These are phyloP conservation scores for Pseudomugil tenellus DNA, from an alignment of 2,797 vertebrate genomes.

Conservation along the genomic window DNA sequence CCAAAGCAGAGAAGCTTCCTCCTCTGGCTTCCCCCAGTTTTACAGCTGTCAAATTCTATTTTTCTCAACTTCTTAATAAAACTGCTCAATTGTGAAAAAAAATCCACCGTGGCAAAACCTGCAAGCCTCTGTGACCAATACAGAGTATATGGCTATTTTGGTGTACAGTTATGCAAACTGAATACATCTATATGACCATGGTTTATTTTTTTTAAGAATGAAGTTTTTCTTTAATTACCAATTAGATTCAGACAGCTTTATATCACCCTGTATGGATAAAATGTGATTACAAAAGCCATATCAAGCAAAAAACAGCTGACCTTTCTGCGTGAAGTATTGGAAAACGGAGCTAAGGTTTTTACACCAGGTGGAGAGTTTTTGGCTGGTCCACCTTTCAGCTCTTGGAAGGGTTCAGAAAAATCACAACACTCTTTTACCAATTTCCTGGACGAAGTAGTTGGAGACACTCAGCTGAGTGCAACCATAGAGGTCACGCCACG, in stretches of 20 bases:
- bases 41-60: slow-evolving; percentile 79
- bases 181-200: slow-evolving; percentile 19
- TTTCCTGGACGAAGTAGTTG: slow-evolving; percentile 52
- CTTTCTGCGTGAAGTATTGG: neutral
- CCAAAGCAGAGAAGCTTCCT: slow-evolving; percentile 44
- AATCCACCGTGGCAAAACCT: slow-evolving; percentile 64
- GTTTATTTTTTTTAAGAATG: slow-evolving; percentile 23
- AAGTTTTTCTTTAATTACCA: slow-evolving; percentile 10
- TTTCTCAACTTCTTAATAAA: slow-evolving; percentile 80
- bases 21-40: slow-evolving; percentile 56
- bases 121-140: slow-evolving; percentile 65
- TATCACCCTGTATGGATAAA: neutral
- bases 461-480: slow-evolving; percentile 63
- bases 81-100: slow-evolving; percentile 54
- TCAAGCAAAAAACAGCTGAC: neutral
- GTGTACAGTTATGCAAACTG: slow-evolving; percentile 46
- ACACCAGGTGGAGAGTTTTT: slow-evolving; percentile 49
- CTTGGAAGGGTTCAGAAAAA: slow-evolving; percentile 28
- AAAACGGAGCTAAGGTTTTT: slow-evolving; percentile 20
- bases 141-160: slow-evolving; percentile 47
- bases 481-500: slow-evolving; percentile 37
- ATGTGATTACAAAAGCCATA: neutral
- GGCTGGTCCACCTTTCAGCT: slow-evolving; percentile 18
- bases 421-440: slow-evolving; percentile 40
- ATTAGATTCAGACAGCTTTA: slow-evolving; percentile 16